A percentile compares a stretch with the other conserved stretches of the same genome.
Conservation (phyloP, 2,888 invertebrate species). For the Drosophila meridionalis region DNA sequence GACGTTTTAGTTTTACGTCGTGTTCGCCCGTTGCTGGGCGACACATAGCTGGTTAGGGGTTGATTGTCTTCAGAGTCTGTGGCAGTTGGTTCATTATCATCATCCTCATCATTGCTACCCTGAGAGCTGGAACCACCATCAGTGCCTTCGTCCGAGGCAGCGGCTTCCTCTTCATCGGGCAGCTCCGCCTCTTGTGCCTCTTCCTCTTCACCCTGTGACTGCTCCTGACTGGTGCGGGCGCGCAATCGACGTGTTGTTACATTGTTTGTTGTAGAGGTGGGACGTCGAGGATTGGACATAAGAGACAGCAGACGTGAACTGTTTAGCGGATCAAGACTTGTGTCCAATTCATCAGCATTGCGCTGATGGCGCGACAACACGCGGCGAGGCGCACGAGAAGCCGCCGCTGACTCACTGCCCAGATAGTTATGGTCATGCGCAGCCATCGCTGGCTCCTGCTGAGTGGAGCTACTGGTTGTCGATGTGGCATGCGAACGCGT, state of each 20-base stretch:
- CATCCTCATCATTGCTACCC: constrained; percentile 46
- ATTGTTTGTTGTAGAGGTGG: constrained; percentile 74
- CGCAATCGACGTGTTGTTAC: constrained; percentile 69
- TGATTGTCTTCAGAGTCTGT: constrained; percentile 85
- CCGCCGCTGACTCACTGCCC: constrained; percentile 77
- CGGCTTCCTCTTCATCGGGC: constrained; percentile 68
- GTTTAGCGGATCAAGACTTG: constrained; percentile 74
- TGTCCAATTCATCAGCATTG: constrained; percentile 84
- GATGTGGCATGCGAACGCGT: constrained; percentile 83
- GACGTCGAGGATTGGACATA: constrained; percentile 74
- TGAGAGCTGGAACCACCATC: constrained; percentile 81
- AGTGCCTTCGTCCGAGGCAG: constrained; percentile 82
- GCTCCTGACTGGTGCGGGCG: constrained; percentile 79
- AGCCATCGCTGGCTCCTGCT: constrained; percentile 52
- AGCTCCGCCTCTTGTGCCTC: constrained; percentile 42
- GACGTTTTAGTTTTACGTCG: constrained; percentile 56
- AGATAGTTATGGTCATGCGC: constrained; percentile 84
- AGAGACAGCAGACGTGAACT: constrained; percentile 61
- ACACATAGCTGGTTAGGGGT: constrained; percentile 85
- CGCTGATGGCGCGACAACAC: constrained; percentile 84
- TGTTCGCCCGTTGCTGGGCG: constrained; percentile 64
- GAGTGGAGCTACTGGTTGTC: constrained; percentile 59
- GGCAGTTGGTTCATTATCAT: constrained; percentile 72
- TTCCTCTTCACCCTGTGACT: constrained; percentile 69
- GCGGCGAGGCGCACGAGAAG: constrained; percentile 81